Base-by-base conservation (phyloP, 2,113 vertebrate genomes). In the Brachirus orientalis region DNA sequence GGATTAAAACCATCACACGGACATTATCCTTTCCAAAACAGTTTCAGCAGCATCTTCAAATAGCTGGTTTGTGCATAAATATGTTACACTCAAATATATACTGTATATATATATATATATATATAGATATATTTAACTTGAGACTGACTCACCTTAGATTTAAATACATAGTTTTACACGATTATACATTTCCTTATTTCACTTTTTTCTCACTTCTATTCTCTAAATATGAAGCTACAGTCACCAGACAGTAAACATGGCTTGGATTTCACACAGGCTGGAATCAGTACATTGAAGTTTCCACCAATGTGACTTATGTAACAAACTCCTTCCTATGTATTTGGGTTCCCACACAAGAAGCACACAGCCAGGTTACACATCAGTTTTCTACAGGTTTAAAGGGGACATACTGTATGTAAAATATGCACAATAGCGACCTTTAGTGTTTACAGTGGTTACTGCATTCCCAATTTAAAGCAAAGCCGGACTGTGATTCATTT, bases 21-120 rank as follows among this genome's bases (percentile, higher is more conserved):
- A 52, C 7, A 60, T 44, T 3, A 40, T 47, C 1, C n/a, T 74
- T 61, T 63, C 37, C 28, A 51, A 50, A 75, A 52, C 38, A 65
- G 16, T 35, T 69, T 17, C 1, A 50, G 10, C 46, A 58, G 18
- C 16, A 22, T 61, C 11, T 58, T 60, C 3, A 41, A 44, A 22
- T 18, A 63, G 37, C 43, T 50, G n/a, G 13, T 38, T 33, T 8
- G 0, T 0, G 41, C 9, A 40, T 44, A 37, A 35, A 48, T 17
- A n/a, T n/a, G n/a, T n/a, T n/a, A n/a, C n/a, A n/a, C n/a, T n/a
- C 2, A 11, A 36, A 56, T 12, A n/a, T 17, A 5, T 7, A 33
- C 8, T 36, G 16, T 35, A n/a, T n/a, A n/a, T n/a, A n/a, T n/a
- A n/a, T n/a, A n/a, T n/a, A n/a, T n/a, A n/a, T n/a, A n/a, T n/a